Evolutionary conservation across 2,113 vertebrate genomes (phyloP), one percentile per base, ranked within the genome.

Genomic region (Vombatus ursinus): DNA sequence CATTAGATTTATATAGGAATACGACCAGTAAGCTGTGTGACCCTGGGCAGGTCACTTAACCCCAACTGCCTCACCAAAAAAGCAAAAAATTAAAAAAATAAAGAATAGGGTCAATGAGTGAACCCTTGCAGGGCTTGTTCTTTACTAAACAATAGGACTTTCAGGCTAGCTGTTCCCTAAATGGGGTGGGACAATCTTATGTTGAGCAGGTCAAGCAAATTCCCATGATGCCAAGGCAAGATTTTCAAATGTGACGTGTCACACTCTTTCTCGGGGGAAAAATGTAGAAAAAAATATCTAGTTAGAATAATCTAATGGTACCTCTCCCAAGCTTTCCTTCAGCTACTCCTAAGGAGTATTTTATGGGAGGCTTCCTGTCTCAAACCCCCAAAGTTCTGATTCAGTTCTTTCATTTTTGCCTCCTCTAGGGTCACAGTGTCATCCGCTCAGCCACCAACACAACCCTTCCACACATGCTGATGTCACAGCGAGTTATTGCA

Each of bases 401-500:
- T 84, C 9, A 8, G 90, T 94, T 50, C 94, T 95, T 54, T 95
- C 52, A n/a, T 96, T 8, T 92, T 92, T 57, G n/a, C 95, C 48
- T 48, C 50, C 50, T 96, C 52, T 95, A 99, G 99, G 99, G 99
- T 98, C 99, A 99, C 97, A 99, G 99, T 44, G 99, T 99, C 98
- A 99, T 99, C 97, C 98, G 99, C 97, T 99, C 99, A 6, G 99
- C 99, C n/a, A 98, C 99, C 91, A 99, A 99, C 68, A 98, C 99
- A 48, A 98, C 98, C 89, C 98, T 99, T 97, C 99, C 99, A 19
- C 99, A 99, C 11, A 99, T 99, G 99, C 98, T 99, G 95, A 99
- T 99, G 99, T 99, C 99, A 23, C 99, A 99, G 96, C 98, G 99
- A 51, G 99, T 99, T 93, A 99, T 99, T 2, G 99, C 99, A 8